Evolutionary conservation across 2,888 invertebrate genomes (phyloP).

Genomic region (Sphaerophoria rueppellii): DNA sequence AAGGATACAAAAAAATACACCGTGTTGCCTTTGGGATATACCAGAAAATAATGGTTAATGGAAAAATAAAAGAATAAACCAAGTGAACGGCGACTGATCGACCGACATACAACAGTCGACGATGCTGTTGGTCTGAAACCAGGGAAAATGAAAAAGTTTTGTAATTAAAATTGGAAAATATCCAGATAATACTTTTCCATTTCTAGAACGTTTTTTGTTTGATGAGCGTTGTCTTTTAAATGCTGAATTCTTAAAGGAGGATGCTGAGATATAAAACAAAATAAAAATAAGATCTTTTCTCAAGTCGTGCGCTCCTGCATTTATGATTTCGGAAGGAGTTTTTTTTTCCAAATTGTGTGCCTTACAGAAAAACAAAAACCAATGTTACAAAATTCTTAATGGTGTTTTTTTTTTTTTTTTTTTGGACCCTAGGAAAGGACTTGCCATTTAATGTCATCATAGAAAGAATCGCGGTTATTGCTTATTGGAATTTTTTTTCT

Average conservation of each 20-base stretch:
- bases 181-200: constrained; percentile 74
- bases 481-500: constrained; percentile 54
- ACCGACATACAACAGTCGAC: constrained; percentile 35
- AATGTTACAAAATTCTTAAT: constrained; percentile 4
- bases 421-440: constrained; percentile 27
- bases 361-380: constrained; percentile 1
- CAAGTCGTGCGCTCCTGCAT: background rate
- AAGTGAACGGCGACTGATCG: background rate
- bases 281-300: background rate
- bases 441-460: constrained; percentile 31
- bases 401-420: constrained; percentile 25
- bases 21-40: constrained; percentile 38
- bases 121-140: constrained; percentile 72
- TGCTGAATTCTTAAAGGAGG: background rate
- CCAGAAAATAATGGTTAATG: constrained; percentile 52
- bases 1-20: background rate
- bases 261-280: constrained; percentile 1
- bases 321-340: background rate
- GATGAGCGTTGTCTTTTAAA: constrained; percentile 47
- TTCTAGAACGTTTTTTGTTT: constrained; percentile 53
- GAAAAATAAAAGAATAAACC: constrained; percentile 21
- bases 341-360: background rate
- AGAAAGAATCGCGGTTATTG: constrained; percentile 31
- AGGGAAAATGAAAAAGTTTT: constrained; percentile 79
- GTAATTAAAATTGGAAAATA: constrained; percentile 80